Evolutionary conservation across 2,113 vertebrate genomes (phyloP).

Genomic region (western clawed frog (Xenopus tropicalis)): DNA sequence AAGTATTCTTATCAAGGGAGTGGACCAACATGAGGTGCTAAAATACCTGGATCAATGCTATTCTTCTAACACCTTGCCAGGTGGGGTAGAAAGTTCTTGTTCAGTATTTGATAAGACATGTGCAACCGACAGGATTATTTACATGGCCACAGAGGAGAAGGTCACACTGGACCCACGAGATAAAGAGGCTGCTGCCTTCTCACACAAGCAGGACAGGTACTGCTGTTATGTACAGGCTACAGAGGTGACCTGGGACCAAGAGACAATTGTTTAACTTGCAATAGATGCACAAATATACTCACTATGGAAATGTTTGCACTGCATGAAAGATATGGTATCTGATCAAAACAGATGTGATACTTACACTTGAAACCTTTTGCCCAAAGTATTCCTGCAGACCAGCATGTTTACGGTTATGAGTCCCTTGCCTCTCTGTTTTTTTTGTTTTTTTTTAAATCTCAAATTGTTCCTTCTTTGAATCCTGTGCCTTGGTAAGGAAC

Average conservation of each 20-base stretch:
- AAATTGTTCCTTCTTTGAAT: constrained; percentile 24
- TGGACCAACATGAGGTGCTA: constrained; percentile 61
- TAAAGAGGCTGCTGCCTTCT: constrained; percentile 66
- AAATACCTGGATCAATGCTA: constrained; percentile 68
- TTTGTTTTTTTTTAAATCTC: constrained; percentile 12
- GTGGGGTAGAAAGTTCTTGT: constrained; percentile 50
- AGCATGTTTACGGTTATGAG: constrained; percentile 63
- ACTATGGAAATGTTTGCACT: constrained; percentile 57
- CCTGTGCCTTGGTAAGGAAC: constrained; percentile 36
- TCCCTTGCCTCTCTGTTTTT: constrained; percentile 41
- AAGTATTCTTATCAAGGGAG: constrained; percentile 55
- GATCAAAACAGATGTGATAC: constrained; percentile 56
- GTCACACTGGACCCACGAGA: constrained; percentile 69
- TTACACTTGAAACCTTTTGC: constrained; percentile 57
- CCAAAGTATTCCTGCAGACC: constrained; percentile 60
- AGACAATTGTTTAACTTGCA: constrained; percentile 68
- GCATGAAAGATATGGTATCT: constrained; percentile 62
- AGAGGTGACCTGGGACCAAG: constrained; percentile 66
- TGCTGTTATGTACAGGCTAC: constrained; percentile 74
- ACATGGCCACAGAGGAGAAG: constrained; percentile 61
- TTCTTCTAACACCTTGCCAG: constrained; percentile 49
- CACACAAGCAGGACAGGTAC: constrained; percentile 71
- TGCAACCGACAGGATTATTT: constrained; percentile 57
- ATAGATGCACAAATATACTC: constrained; percentile 43
- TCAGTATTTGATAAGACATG: constrained; percentile 65